phyloP scores from a whole-genome alignment of 2,888 invertebrate genomes.

The Tipula unca region DNA sequence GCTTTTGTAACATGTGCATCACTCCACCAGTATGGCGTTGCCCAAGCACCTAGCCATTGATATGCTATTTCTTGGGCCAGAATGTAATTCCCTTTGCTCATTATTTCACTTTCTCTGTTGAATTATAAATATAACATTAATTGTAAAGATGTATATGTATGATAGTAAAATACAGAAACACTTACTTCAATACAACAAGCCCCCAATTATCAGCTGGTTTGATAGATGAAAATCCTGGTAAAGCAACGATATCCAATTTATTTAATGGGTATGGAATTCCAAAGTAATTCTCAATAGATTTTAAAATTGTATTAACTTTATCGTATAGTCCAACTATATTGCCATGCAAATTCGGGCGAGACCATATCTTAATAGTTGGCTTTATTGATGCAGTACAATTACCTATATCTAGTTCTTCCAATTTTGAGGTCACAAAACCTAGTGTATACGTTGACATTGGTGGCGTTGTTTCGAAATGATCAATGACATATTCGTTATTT shows the following conservation, averaged over 20 bases:
- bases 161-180: conserved; percentile 22
- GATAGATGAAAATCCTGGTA: conserved; percentile 61
- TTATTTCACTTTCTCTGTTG: conserved; percentile 63
- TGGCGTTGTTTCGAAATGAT: conserved; percentile 60
- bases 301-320: conserved; percentile 50
- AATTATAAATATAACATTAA: conserved; percentile 29
- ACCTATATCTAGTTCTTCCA: conserved; percentile 36
- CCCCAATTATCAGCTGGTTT: conserved; percentile 75
- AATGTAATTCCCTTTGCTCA: conserved; percentile 54
- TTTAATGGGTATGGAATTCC: conserved; percentile 55
- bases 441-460: conserved; percentile 70
- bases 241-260: conserved; percentile 61
- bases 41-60: conserved; percentile 70
- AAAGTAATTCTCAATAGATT: conserved; percentile 54
- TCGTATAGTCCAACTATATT: conserved; percentile 46
- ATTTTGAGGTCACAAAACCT: conserved; percentile 61
- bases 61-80: conserved; percentile 65
- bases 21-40: conserved; percentile 70
- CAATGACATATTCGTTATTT: conserved; percentile 47
- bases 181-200: conserved; percentile 66
- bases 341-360: conserved; percentile 40
- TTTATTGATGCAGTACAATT: conserved; percentile 23
- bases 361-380: conserved; percentile 42
- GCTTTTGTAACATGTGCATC: conserved; percentile 71
- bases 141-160: too few relatives aligned